Conservation (phyloP, 2,113 vertebrate species). For the Melanostigma gelatinosum region DNA sequence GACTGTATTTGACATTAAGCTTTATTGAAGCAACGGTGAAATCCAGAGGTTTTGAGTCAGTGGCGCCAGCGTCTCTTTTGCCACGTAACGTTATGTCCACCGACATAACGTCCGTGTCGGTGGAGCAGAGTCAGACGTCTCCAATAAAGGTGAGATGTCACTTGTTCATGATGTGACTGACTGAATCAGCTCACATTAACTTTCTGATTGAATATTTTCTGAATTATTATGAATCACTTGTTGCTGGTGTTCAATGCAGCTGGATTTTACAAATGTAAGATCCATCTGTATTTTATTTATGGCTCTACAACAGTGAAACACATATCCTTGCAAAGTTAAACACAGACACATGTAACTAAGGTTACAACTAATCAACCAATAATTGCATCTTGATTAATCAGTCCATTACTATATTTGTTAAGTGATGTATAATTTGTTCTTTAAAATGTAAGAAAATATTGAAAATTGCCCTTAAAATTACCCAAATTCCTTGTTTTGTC, state of each 20-base stretch:
- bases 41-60: background rate
- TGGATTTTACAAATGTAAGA: background rate
- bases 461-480: background rate
- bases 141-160: conserved; percentile 33
- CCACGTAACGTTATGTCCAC: background rate
- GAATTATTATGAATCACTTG: background rate
- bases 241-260: background rate
- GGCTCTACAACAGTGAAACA: background rate
- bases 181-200: no score
- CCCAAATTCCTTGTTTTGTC: background rate
- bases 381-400: background rate
- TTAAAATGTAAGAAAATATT: background rate
- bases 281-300: background rate
- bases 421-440: background rate
- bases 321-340: background rate
- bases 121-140: conserved; percentile 76
- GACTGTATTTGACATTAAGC: no score
- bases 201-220: background rate
- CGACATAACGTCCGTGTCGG: conserved; percentile 39
- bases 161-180: background rate
- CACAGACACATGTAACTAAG: background rate
- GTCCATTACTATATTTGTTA: background rate
- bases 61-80: background rate
- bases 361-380: background rate
- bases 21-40: no score